A percentile compares a stretch with the other conserved stretches of the same genome.
Conservation (phyloP, 1,140 invertebrate species). For the Ooceraea biroi region DNA sequence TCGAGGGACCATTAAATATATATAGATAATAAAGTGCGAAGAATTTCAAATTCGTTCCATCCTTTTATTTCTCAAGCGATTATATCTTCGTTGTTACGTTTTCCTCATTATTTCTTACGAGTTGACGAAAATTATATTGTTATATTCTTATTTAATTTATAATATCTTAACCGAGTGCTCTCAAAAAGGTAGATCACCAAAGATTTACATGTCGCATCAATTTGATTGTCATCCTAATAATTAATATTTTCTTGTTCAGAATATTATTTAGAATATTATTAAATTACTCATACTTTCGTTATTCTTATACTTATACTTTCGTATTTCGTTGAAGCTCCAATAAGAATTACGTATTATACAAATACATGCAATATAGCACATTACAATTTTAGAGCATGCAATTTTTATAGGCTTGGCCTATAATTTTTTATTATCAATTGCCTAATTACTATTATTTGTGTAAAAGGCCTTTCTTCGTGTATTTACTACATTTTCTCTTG, state of each 20-base stretch:
- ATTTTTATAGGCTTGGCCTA: neutral
- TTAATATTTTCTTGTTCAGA: neutral
- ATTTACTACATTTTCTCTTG: slow-evolving; percentile 82
- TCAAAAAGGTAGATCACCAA: slow-evolving; percentile 11
- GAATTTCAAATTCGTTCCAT: slow-evolving; percentile 28
- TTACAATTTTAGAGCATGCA: neutral
- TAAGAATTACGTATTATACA: slow-evolving; percentile 12
- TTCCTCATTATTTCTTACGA: slow-evolving; percentile 3
- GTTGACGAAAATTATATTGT: neutral
- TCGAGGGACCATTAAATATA: slow-evolving; percentile 57
- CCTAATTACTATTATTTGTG: slow-evolving; percentile 34
- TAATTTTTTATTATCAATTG: slow-evolving; percentile 18
- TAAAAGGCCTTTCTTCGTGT: slow-evolving; percentile 71
- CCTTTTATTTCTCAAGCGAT: slow-evolving; percentile 44
- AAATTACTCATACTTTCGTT: neutral
- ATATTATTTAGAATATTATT: slow-evolving; percentile 8
- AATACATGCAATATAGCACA: neutral
- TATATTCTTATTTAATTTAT: slow-evolving; percentile 28
- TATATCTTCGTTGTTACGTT: neutral
- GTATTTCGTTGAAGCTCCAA: too few species aligned
- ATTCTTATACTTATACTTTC: neutral
- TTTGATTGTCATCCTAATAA: slow-evolving; percentile 9
- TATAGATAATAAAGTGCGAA: slow-evolving; percentile 59
- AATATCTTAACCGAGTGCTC: slow-evolving; percentile 14
- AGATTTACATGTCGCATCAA: neutral